A percentile compares a stretch with the other conserved stretches of the same genome.
These are phyloP conservation scores for Chloropsis hardwickii DNA, from an alignment of 2,113 vertebrate species.

Conservation along the genomic window DNA sequence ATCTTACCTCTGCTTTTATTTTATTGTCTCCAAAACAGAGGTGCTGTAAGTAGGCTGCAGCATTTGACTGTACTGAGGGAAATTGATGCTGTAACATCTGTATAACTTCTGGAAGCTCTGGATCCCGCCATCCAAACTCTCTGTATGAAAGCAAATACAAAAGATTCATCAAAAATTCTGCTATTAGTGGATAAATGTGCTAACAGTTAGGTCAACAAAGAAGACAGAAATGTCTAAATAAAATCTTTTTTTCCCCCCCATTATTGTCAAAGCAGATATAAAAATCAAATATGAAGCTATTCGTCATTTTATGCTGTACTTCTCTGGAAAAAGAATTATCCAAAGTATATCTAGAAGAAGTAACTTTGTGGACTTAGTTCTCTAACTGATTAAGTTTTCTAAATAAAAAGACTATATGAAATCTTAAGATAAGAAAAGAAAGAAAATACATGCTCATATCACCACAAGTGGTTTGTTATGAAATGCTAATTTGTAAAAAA, in stretches of 20 bases:
- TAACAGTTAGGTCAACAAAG: background rate
- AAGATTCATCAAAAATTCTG: background rate
- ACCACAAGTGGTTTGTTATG: background rate
- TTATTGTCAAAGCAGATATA: background rate
- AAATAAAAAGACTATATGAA: background rate
- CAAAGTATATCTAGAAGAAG: background rate
- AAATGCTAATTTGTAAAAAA: background rate
- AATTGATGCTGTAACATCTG: slow-evolving; percentile 99
- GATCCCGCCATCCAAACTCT: slow-evolving; percentile 99
- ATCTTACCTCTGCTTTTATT: slow-evolving; percentile 96
- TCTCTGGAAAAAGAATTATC: background rate
- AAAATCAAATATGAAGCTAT: background rate
- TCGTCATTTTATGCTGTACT: background rate
- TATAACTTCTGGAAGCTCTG: slow-evolving; percentile 97
- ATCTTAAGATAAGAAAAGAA: background rate
- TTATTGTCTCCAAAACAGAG: slow-evolving; percentile 99
- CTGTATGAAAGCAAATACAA: slow-evolving; percentile 67
- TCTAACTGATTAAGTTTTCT: background rate
- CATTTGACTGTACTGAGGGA: slow-evolving; percentile 97
- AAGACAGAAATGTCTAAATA: background rate
- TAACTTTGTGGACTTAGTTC: background rate
- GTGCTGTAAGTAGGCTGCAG: slow-evolving; percentile 97
- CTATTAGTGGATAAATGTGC: background rate
- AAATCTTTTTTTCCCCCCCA: fast-evolving
- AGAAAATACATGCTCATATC: background rate